phyloP scores from a whole-genome alignment of 2,113 vertebrate species.

The Leptobrachium ailaonicum region DNA sequence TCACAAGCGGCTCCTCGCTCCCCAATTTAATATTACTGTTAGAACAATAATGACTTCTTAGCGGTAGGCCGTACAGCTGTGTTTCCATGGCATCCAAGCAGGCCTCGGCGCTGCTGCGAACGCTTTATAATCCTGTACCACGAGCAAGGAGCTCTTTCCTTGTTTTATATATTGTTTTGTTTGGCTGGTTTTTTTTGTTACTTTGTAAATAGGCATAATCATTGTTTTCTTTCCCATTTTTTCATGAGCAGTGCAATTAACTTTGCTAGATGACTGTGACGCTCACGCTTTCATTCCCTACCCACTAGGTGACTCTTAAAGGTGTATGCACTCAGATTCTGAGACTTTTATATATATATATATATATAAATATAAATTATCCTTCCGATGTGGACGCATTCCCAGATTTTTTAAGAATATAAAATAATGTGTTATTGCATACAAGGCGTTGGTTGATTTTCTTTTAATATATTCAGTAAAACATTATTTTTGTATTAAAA shows the following conservation, averaged over 20 bases:
- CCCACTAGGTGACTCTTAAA: neutral
- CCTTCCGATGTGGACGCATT: too few species aligned
- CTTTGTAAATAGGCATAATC: conserved; percentile 59
- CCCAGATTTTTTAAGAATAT: too few species aligned
- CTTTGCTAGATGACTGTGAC: neutral
- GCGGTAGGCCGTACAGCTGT: conserved; percentile 51
- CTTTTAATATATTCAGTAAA: too few species aligned
- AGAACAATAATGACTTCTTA: conserved; percentile 26
- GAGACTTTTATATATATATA: too few species aligned
- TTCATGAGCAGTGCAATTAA: conserved; percentile 54
- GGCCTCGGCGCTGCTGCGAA: conserved; percentile 34
- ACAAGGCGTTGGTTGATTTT: too few species aligned
- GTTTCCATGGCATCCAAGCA: conserved; percentile 54
- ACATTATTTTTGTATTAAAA: too few species aligned
- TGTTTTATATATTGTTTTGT: neutral
- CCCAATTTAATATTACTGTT: conserved; percentile 29
- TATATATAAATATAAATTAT: too few species aligned
- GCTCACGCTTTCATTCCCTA: neutral
- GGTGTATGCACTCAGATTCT: neutral
- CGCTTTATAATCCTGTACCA: neutral
- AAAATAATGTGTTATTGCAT: too few species aligned
- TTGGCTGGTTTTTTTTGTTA: neutral
- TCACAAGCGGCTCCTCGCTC: conserved; percentile 30
- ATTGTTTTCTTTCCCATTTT: conserved; percentile 55
- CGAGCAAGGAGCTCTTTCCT: neutral